These are phyloP conservation scores for Rhinopithecus roxellana DNA, from an alignment of 2,113 vertebrate genomes.

Conservation along the genomic window DNA sequence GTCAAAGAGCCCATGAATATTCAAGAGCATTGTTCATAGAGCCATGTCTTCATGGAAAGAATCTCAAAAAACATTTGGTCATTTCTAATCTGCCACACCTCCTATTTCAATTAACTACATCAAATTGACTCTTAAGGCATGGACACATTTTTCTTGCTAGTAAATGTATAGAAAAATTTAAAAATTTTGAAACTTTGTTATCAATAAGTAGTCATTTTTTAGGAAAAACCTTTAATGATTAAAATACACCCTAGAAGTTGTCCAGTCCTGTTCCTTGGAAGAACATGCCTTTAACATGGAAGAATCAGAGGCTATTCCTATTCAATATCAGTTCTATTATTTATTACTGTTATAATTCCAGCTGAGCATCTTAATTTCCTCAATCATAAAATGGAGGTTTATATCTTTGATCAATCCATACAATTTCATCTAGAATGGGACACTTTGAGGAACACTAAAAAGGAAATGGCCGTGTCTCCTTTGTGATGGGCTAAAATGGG, in stretches of 20 bases:
- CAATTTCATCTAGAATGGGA: background rate
- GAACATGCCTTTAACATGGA: background rate
- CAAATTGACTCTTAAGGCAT: background rate
- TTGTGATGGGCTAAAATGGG: background rate
- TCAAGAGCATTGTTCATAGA: background rate
- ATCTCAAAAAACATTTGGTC: background rate
- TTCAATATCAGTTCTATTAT: background rate
- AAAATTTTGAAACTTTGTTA: background rate
- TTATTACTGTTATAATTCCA: constrained; percentile 2
- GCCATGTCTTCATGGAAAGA: background rate
- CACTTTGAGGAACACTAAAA: background rate
- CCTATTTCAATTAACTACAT: background rate
- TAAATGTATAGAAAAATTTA: background rate
- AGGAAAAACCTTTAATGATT: background rate
- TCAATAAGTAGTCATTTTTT: background rate
- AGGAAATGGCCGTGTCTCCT: background rate
- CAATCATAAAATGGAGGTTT: background rate
- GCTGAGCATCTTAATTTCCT: background rate
- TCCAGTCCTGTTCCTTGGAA: background rate
- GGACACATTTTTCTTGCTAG: background rate
- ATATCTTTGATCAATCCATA: background rate
- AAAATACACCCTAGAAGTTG: background rate
- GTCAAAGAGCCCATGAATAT: background rate
- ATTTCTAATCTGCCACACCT: background rate
- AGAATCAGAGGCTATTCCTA: background rate